Base-by-base conservation (phyloP, 2,113 vertebrate species). In the Pelodiscus sinensis region DNA sequence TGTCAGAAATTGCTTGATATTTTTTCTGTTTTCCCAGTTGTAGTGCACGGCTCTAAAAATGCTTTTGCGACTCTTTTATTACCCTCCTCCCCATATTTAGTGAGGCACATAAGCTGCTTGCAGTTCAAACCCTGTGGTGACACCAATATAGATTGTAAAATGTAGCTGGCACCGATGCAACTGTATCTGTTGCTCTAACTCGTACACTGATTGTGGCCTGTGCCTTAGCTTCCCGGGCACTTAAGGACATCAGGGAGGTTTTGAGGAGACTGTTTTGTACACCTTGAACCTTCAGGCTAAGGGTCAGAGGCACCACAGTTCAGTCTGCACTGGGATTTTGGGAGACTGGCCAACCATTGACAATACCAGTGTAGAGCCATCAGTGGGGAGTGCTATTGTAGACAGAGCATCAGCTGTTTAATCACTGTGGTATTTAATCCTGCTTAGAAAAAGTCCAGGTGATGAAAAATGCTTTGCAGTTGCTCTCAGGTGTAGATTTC, bases 1-100 rank as follows among this genome's bases (percentile, higher is more conserved):
- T 89, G 86, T 97, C 86, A 4, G 92, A 96, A 91, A 96, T 95
- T 89, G 11, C 89, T 97, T 87, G 82, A 35, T 90, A 90, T 96
- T 94, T 97, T 90, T 90, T 92, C 87, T 94, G 82, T 83, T 87
- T 95, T 90, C 96, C 87, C 80, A 92, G 14, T 87, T 94, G 96
- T 62, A 58, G 24, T 95, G n/a, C 58, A 22, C 86, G 62, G 57
- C 52, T 87, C 24, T 86, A 9, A 55, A 79, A 86, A 89, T 44
- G 31, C 15, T 89, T 68, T 6, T 68, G 16, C 79, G 50, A 60
- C 38, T 50, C 3, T 94, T 51, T n/a, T 92, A 94, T 85, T 57
- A 81, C 12, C 79, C 8, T 6, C 51, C 22, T 58, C 8, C 54
- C 22, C 56, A 94, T 79, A 8, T 95, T 85, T 57, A 84, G 58